Conservation (phyloP, 2,888 invertebrate species). For the Polyploca ridens region DNA sequence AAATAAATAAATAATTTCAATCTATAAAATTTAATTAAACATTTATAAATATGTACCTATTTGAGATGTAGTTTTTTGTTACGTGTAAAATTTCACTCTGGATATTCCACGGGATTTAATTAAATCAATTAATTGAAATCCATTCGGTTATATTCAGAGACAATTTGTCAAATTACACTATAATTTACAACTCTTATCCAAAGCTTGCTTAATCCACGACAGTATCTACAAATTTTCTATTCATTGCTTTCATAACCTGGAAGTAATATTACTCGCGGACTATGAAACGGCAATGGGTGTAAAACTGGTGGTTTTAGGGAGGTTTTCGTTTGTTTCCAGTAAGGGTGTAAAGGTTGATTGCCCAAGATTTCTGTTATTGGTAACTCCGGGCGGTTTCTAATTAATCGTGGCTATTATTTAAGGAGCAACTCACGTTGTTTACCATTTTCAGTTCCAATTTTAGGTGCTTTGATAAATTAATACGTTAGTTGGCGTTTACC, state of each 20-base stretch:
- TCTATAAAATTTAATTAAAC: neutral
- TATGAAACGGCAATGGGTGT: neutral
- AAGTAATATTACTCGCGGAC: accelerated
- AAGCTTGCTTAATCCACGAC: neutral
- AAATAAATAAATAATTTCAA: neutral
- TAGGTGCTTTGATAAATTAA: slow-evolving; percentile 18
- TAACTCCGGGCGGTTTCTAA: slow-evolving; percentile 35
- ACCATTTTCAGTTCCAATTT: slow-evolving; percentile 39
- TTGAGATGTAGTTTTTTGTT: neutral
- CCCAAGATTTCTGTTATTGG: slow-evolving; percentile 37
- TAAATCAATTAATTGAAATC: slow-evolving; percentile 43
- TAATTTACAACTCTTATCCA: slow-evolving; percentile 30
- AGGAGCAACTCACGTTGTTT: slow-evolving; percentile 34
- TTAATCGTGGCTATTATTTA: slow-evolving; percentile 45
- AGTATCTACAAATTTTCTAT: neutral
- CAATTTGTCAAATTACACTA: slow-evolving; percentile 43
- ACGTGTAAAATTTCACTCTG: neutral
- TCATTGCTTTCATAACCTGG: neutral
- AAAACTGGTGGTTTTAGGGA: neutral
- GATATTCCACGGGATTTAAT: slow-evolving; percentile 22
- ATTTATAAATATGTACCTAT: neutral
- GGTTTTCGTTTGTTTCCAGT: slow-evolving; percentile 16
- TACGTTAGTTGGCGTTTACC: slow-evolving; percentile 6
- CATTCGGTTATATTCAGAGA: slow-evolving; percentile 32
- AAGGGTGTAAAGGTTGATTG: slow-evolving; percentile 8